Evolutionary conservation across 2,113 vertebrate species (phyloP).

Genomic region (Centropristis striata): DNA sequence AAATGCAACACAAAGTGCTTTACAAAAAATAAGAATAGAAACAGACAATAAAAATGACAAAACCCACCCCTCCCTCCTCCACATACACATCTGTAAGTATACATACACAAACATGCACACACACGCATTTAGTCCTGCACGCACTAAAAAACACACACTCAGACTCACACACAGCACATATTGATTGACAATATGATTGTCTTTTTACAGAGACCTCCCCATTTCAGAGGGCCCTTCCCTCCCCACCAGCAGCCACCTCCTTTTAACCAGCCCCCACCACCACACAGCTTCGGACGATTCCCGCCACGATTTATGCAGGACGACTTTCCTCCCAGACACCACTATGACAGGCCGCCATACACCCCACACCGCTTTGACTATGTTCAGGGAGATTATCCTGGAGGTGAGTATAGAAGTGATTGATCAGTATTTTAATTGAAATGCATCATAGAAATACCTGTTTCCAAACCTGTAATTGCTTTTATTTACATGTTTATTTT

Average conservation of each 20-base stretch:
- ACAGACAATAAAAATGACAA: too few relatives aligned
- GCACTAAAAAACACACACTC: too few relatives aligned
- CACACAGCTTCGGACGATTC: constrained; percentile 95
- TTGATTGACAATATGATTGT: too few relatives aligned
- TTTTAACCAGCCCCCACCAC: constrained; percentile 96
- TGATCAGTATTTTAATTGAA: not conserved
- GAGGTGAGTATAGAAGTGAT: constrained; percentile 82
- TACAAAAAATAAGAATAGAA: too few relatives aligned
- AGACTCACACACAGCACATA: too few relatives aligned
- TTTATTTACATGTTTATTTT: not conserved
- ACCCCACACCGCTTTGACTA: constrained; percentile 95
- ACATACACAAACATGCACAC: too few relatives aligned
- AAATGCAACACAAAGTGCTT: too few relatives aligned
- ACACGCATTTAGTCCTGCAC: too few relatives aligned
- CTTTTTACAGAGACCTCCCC: constrained; percentile 90
- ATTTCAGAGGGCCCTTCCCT: constrained; percentile 95
- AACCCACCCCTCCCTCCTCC: too few relatives aligned
- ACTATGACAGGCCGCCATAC: constrained; percentile 94
- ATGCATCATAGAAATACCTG: not conserved
- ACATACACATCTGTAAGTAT: too few relatives aligned
- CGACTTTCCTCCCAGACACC: constrained; percentile 95
- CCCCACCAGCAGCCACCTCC: constrained; percentile 97
- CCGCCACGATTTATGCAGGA: constrained; percentile 98
- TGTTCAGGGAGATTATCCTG: constrained; percentile 93
- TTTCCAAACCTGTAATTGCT: not conserved